phyloP scores from a whole-genome alignment of 2,797 vertebrate species.

The Selene dorsalis region DNA sequence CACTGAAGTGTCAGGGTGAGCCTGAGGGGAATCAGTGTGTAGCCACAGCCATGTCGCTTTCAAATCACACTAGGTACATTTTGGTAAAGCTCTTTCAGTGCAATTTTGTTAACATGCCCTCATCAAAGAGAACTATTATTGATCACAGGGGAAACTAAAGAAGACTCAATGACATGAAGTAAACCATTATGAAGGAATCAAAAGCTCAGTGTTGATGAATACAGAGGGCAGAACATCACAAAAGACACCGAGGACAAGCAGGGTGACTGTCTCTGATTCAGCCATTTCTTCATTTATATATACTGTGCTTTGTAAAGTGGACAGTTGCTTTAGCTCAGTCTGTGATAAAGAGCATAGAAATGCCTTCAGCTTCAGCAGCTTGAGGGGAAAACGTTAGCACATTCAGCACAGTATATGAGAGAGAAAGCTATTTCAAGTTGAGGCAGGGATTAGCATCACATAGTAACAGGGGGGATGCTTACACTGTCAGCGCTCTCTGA shows the following conservation, averaged over 20 bases:
- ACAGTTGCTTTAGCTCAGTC: background rate
- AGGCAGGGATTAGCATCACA: conserved; percentile 12
- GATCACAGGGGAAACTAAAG: background rate
- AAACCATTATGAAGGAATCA: background rate
- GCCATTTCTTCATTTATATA: too few relatives aligned
- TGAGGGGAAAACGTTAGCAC: conserved; percentile 25
- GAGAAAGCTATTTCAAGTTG: conserved; percentile 37
- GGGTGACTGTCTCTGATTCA: background rate
- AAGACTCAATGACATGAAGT: background rate
- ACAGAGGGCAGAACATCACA: background rate
- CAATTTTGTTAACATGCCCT: conserved; percentile 2
- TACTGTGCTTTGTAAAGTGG: background rate
- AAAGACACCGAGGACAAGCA: background rate
- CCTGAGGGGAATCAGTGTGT: background rate
- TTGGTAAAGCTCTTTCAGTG: background rate
- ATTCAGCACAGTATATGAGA: conserved; percentile 14
- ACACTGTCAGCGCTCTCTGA: conserved; percentile 3
- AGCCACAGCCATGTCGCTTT: background rate
- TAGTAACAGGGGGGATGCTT: background rate
- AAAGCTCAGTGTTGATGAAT: background rate
- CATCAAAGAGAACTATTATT: background rate
- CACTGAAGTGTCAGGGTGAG: background rate
- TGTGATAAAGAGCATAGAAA: conserved; percentile 20
- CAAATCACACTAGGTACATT: background rate
- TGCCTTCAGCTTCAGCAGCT: conserved; percentile 7